Evolutionary conservation across 2,888 invertebrate species (phyloP), one percentile per base, ranked within the genome.

Genomic region (Tenthredo livida): DNA sequence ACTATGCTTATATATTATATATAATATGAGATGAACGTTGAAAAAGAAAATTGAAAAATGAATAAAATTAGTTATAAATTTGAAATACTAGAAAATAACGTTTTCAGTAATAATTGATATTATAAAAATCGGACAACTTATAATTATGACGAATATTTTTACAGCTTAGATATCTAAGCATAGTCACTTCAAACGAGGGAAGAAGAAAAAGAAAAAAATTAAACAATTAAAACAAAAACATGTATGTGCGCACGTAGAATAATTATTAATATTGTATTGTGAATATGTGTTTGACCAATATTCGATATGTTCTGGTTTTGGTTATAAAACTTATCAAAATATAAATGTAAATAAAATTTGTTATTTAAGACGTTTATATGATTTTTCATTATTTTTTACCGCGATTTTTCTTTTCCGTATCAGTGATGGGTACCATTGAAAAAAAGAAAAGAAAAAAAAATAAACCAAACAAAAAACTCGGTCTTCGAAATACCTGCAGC

Each of bases 271-370:
- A 85, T 78, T 82, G 85, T 85, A 85, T 85, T 70, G 85, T 85
- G 85, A 82, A 85, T 80, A 83, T 85, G 54, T 82, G 85, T 85
- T 85, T n/a, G 80, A 80, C 85, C 78, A 85, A 82, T 85, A 77
- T 86, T 70, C 84, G 78, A 86, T 80, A 83, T 86, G 86, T 86
- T 87, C 86, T 89, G 89, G 89, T 90, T 90, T 90, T 87, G 90
- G 90, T 91, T 88, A 90, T 89, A 84, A 88, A 90, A 88, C 88
- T 87, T 89, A 90, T 88, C 88, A 89, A 88, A 86, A 90, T 33
- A 88, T 88, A 87, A 89, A 90, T 92, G 91, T 92, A 91, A 92
- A 92, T 92, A 92, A 92, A 91, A 88, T 92, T 92, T 92, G 91
- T 92, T 92, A 92, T 91, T 91, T 88, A 89, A 90, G 87, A 87